Evolutionary conservation across 2,888 invertebrate genomes (phyloP).

Genomic region (Agrotis clavis): DNA sequence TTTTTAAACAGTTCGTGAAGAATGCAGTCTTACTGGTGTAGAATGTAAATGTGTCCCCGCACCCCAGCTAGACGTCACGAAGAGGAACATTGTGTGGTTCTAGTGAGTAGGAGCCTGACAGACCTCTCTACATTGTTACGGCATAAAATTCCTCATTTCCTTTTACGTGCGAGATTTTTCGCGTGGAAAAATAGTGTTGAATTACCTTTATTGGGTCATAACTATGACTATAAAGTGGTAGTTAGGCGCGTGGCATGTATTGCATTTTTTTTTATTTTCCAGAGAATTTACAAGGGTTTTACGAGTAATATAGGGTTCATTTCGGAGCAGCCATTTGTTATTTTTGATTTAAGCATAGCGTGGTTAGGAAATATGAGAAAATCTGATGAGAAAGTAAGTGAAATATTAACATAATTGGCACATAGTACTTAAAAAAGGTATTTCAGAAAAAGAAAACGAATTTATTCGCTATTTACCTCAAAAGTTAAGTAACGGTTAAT

Average conservation of each 20-base stretch:
- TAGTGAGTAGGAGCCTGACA: too few species aligned
- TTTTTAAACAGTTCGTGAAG: background rate
- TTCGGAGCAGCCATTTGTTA: conserved; percentile 35
- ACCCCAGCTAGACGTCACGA: too few species aligned
- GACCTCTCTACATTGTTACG: background rate
- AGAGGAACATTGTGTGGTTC: too few species aligned
- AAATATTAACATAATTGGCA: conserved; percentile 19
- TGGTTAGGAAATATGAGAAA: conserved; percentile 5
- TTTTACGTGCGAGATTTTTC: conserved; percentile 65
- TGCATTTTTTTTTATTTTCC: conserved; percentile 50
- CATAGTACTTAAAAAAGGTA: background rate
- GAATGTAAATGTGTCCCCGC: too few species aligned
- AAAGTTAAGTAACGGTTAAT: background rate
- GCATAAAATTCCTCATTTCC: conserved; percentile 12
- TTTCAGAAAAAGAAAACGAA: conserved; percentile 2
- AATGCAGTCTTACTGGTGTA: background rate
- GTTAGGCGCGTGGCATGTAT: conserved; percentile 35
- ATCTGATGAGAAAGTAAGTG: conserved; percentile 19
- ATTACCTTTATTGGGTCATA: conserved; percentile 75
- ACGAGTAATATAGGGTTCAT: conserved; percentile 31
- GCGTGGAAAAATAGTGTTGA: conserved; percentile 69
- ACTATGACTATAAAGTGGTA: conserved; percentile 60
- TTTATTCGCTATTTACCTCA: too few species aligned
- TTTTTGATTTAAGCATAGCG: conserved; percentile 19
- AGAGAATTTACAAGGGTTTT: conserved; percentile 51